These are phyloP conservation scores for Vidua macroura DNA, from an alignment of 2,113 vertebrate species.

Conservation along the genomic window DNA sequence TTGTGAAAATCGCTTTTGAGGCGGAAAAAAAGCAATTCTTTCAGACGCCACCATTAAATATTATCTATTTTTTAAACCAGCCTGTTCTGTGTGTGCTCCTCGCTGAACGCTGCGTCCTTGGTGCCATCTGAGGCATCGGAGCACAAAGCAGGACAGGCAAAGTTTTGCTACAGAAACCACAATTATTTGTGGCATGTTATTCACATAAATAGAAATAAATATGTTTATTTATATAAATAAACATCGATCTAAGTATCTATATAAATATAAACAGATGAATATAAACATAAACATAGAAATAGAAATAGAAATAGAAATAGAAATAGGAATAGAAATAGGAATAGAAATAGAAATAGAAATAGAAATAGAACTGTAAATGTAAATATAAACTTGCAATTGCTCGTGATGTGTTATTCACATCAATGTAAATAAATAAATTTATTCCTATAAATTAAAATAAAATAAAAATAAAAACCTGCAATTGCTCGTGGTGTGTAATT, in stretches of 20 bases:
- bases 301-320: not conserved
- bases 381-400: not conserved
- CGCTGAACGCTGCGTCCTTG: not conserved
- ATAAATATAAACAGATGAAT: not conserved
- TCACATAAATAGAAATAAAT: not conserved
- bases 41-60: not conserved
- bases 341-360: not conserved
- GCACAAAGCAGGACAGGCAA: not conserved
- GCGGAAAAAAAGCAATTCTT: not conserved
- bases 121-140: not conserved
- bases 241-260: no score
- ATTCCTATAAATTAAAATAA: not conserved
- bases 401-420: not conserved
- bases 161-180: not conserved
- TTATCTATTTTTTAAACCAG: not conserved
- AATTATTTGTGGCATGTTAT: rapidly evolving
- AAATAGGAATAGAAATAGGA: no score
- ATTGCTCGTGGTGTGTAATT: rapidly evolving
- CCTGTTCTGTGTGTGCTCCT: not conserved
- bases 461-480: not conserved
- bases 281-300: no score
- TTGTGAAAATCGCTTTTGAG: not conserved
- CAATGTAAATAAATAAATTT: not conserved
- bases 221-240: not conserved
- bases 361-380: not conserved